Conservation (phyloP, 1,140 invertebrate genomes). For the Formica exsecta region DNA sequence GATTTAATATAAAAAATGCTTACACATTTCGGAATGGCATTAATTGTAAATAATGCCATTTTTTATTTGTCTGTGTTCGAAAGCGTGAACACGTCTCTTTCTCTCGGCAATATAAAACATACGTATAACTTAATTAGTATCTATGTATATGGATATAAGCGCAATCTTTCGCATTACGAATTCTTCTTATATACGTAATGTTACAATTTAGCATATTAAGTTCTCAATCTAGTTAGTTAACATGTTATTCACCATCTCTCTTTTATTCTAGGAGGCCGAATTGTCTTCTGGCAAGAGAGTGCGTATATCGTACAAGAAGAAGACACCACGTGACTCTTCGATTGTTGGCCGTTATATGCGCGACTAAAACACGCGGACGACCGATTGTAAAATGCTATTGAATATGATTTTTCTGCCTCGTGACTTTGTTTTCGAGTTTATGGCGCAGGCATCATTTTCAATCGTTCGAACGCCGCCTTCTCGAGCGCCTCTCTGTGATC, state of each 20-base stretch:
- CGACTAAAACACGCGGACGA: neutral
- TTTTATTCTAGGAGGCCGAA: conserved; percentile 5
- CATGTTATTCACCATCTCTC: neutral
- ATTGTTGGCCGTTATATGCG: neutral
- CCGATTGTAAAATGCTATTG: conserved; percentile 64
- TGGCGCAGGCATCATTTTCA: conserved; percentile 94
- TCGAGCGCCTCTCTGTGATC: conserved; percentile 95
- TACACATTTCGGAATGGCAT: conserved; percentile 30
- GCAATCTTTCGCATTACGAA: neutral
- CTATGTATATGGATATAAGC: neutral
- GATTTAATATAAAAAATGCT: conserved; percentile 71
- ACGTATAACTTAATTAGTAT: conserved; percentile 29
- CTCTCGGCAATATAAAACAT: conserved; percentile 46
- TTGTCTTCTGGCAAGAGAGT: conserved; percentile 26
- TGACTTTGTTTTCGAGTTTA: conserved; percentile 57
- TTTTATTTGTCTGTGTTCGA: conserved; percentile 16
- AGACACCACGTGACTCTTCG: conserved; percentile 10
- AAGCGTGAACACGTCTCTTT: neutral
- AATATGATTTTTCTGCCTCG: conserved; percentile 33
- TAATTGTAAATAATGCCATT: neutral
- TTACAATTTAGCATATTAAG: conserved; percentile 37
- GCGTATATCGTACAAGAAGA: conserved; percentile 19
- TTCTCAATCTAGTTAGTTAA: neutral
- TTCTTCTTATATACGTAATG: conserved; percentile 29
- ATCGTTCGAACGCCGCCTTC: conserved; percentile 95